Evolutionary conservation across 2,113 vertebrate species (phyloP).

Genomic region (Hemiprocne comata): DNA sequence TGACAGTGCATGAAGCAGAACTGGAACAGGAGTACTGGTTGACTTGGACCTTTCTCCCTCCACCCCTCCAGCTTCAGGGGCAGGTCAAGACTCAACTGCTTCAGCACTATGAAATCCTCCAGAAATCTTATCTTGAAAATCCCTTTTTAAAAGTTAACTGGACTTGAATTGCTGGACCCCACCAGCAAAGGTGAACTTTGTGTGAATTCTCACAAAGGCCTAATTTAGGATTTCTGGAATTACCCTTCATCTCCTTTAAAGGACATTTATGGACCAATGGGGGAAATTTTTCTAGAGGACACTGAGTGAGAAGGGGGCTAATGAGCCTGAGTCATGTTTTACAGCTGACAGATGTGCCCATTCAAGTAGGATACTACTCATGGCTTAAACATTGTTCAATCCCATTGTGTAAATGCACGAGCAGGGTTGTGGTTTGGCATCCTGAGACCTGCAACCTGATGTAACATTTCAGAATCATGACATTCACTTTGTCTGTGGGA

Average conservation of each 20-base stretch:
- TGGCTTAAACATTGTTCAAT: conserved; percentile 1
- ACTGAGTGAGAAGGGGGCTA: conserved; percentile 22
- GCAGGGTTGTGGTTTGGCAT: conserved; percentile 44
- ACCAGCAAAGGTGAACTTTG: not conserved
- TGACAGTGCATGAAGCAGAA: not conserved
- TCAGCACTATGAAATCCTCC: not conserved
- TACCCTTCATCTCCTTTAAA: not conserved
- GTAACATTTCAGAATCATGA: not conserved
- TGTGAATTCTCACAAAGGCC: not conserved
- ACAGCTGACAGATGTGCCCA: not conserved
- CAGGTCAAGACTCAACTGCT: not conserved
- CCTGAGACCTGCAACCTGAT: not conserved
- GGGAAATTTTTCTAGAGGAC: not conserved
- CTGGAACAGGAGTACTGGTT: not conserved
- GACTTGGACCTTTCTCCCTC: not conserved
- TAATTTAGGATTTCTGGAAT: not conserved
- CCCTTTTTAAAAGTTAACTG: not conserved
- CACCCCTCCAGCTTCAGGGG: not conserved
- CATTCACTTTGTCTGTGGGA: not conserved
- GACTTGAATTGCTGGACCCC: not conserved
- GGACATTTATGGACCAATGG: conserved; percentile 16
- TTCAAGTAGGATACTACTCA: conserved; percentile 4
- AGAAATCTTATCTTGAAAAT: not conserved
- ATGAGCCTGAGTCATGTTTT: conserved; percentile 18
- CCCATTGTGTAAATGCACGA: not conserved